Conservation (phyloP, 2,797 vertebrate genomes). For the Dipus sagitta region DNA sequence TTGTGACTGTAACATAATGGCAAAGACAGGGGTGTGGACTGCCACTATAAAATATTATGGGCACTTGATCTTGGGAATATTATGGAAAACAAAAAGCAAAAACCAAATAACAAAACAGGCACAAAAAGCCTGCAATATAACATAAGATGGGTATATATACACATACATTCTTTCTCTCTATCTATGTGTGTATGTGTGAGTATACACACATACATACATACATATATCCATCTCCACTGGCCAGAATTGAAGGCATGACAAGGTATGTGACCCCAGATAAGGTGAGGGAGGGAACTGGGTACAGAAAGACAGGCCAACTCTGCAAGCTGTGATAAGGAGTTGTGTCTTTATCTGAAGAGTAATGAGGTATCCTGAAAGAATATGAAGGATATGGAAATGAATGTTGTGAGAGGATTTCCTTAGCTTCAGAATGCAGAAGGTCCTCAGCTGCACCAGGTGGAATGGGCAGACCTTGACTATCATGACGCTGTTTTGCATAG, state of each 20-base stretch:
- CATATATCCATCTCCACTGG: background rate
- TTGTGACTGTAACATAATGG: background rate
- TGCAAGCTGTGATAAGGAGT: background rate
- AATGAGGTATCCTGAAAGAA: background rate
- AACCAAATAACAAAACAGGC: background rate
- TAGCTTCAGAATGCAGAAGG: background rate
- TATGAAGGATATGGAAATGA: background rate
- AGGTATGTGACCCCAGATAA: constrained; percentile 45
- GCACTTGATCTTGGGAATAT: background rate
- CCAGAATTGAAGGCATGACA: background rate
- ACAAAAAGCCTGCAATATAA: background rate
- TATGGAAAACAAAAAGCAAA: background rate
- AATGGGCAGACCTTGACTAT: background rate
- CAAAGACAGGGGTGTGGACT: background rate
- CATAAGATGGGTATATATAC: background rate
- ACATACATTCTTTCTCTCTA: too few relatives aligned
- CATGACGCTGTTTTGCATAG: background rate
- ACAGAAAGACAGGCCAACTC: background rate
- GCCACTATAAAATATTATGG: background rate
- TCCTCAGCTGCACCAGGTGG: background rate
- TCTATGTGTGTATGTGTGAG: too few relatives aligned
- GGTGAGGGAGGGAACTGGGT: background rate
- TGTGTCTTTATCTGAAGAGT: background rate
- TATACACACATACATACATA: too few relatives aligned
- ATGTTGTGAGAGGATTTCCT: background rate